Base-by-base conservation (phyloP, 53 echinoderm and acorn worm species). In the Arbacia lixula region DNA sequence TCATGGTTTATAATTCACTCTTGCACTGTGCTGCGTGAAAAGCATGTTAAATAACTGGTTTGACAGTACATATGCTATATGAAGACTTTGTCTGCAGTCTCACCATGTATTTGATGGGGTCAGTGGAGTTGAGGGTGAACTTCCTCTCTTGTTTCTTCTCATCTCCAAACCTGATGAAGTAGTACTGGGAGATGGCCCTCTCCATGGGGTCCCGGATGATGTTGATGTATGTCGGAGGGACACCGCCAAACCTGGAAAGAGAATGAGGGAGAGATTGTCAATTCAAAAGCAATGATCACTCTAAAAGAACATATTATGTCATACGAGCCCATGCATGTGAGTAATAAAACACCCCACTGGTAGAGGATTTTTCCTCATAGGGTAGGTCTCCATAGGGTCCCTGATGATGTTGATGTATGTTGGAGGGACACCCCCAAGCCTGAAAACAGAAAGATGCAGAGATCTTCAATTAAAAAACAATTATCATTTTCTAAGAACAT, bases 331-430 rank as follows among this genome's bases (percentile, higher is more conserved):
- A n/a, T n/a, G n/a, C n/a, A n/a, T n/a, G n/a, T n/a, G n/a, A n/a
- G n/a, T n/a, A n/a, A n/a, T n/a, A n/a, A n/a, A n/a, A n/a, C n/a
- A n/a, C n/a, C n/a, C n/a, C n/a, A n/a, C n/a, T n/a, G n/a, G n/a
- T n/a, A n/a, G n/a, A n/a, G n/a, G n/a, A n/a, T n/a, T n/a, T n/a
- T n/a, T n/a, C n/a, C n/a, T n/a, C n/a, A n/a, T n/a, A n/a, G n/a
- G n/a, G n/a, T n/a, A n/a, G n/a, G n/a, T 69, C 32, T 87, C 75
- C 1, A 90, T 36, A 3, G 90, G 90, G 28, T 90, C 90, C 16
- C 90, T 75, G 27, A 90, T 86, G 12, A 90, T 80, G 83, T 90
- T 90, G 72, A 90, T 63, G 63, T 87, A 90, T 4, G 79, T 65
- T 12, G 90, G 89, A 6, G 24, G 81, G 29, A 2, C 14, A 4